Conservation (phyloP, 2,113 vertebrate species). For the Gadus chalcogrammus region DNA sequence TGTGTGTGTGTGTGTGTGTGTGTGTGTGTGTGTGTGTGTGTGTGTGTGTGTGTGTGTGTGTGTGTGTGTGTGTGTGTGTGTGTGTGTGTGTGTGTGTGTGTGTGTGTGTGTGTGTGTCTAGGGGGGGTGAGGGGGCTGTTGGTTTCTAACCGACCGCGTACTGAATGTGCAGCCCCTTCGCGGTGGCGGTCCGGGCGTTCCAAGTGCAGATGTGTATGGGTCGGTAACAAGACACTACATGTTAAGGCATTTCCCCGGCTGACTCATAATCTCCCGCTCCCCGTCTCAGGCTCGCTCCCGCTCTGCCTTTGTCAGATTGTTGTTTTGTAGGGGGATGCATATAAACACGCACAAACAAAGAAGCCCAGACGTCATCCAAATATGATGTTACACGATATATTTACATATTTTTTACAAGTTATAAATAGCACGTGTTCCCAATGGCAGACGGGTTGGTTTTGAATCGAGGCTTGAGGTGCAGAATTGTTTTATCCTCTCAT, state of each 20-base stretch:
- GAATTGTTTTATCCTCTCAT: too few species aligned
- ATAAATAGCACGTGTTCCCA: too few species aligned
- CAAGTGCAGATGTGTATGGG: constrained; percentile 36
- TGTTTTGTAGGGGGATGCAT: neutral
- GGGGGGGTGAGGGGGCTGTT: too few species aligned
- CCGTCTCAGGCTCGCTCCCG: too few species aligned
- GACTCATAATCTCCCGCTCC: neutral
- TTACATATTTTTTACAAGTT: too few species aligned
- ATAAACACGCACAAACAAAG: neutral
- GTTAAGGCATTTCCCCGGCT: constrained; percentile 56
- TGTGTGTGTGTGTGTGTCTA: neutral
- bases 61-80: neutral
- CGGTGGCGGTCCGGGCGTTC: neutral
- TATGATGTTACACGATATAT: too few species aligned
- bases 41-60: neutral
- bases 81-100: too few species aligned
- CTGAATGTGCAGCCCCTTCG: neutral
- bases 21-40: neutral
- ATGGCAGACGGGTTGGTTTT: too few species aligned
- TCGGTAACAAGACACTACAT: constrained; percentile 64
- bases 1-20: neutral
- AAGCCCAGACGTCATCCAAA: neutral
- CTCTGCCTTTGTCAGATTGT: too few species aligned
- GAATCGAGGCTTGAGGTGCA: too few species aligned
- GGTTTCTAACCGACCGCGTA: neutral